Evolutionary conservation across 1,140 invertebrate species (phyloP).

Genomic region (Plectus sambesii): DNA sequence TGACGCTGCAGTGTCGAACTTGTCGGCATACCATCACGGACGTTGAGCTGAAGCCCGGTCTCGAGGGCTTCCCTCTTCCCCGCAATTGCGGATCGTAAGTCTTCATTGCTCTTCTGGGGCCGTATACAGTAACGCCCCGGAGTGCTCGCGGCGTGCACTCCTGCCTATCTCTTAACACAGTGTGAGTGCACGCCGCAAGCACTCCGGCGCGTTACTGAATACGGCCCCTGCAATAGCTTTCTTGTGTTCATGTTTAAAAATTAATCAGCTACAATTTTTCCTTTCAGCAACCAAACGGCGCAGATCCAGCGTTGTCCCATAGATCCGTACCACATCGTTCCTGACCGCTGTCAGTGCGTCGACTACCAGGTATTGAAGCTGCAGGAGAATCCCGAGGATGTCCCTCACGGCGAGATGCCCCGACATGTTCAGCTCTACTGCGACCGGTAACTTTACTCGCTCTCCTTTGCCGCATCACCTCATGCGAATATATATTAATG

Average conservation of each 20-base stretch:
- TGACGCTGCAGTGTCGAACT: slow-evolving; percentile 86
- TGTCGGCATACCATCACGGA: slow-evolving; percentile 80
- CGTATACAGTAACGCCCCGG: slow-evolving; percentile 1
- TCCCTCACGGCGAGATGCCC: slow-evolving; percentile 97
- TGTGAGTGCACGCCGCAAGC: no score
- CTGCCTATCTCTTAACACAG: no score
- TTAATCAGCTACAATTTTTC: slow-evolving; percentile 11
- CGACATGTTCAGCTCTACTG: slow-evolving; percentile 87
- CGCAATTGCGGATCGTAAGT: slow-evolving; percentile 75
- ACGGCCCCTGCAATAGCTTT: no score
- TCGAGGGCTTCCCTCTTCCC: slow-evolving; percentile 92
- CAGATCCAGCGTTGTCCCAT: slow-evolving; percentile 73
- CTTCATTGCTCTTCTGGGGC: neutral
- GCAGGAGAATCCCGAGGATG: slow-evolving; percentile 87
- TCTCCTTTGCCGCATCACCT: neutral
- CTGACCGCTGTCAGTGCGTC: slow-evolving; percentile 91
- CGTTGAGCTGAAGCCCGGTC: slow-evolving; percentile 76
- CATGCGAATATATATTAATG: no score
- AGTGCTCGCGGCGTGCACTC: slow-evolving; percentile 1
- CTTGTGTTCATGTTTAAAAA: slow-evolving; percentile 1
- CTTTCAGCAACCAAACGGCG: slow-evolving; percentile 66
- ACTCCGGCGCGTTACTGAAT: no score
- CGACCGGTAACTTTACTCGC: slow-evolving; percentile 56
- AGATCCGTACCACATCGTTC: slow-evolving; percentile 92
- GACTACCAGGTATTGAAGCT: slow-evolving; percentile 78